phyloP scores from a whole-genome alignment of 1,140 invertebrate species.

The Berghia stephanieae region DNA sequence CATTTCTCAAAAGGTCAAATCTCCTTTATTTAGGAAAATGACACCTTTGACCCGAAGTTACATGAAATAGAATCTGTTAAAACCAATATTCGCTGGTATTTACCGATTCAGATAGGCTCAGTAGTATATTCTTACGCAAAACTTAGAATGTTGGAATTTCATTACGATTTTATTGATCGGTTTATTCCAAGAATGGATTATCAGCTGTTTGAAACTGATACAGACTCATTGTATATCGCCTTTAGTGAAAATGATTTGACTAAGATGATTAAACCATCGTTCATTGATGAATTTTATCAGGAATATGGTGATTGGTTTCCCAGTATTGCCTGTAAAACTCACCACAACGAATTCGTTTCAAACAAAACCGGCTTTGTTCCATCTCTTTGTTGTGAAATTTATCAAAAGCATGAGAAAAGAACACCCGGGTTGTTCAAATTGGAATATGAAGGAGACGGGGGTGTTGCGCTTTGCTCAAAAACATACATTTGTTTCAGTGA shows the following conservation, averaged over 20 bases:
- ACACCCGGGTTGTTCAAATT: constrained; percentile 24
- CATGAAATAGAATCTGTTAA: not conserved
- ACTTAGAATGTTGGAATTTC: constrained; percentile 45
- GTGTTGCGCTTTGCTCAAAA: too few relatives aligned
- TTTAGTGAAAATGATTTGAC: constrained; percentile 24
- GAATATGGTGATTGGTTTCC: constrained; percentile 19
- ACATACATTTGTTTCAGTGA: too few relatives aligned
- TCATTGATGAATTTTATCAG: constrained; percentile 22
- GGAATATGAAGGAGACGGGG: constrained; percentile 12
- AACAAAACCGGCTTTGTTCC: too few relatives aligned
- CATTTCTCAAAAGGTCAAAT: not conserved
- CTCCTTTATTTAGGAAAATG: not conserved
- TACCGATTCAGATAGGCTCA: constrained; percentile 38
- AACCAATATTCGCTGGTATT: constrained; percentile 8
- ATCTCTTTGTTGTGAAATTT: not conserved
- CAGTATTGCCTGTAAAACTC: not conserved
- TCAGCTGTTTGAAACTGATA: constrained; percentile 47
- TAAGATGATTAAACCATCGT: constrained; percentile 30
- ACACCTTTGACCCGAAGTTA: not conserved
- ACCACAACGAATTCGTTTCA: not conserved
- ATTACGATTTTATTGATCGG: constrained; percentile 44
- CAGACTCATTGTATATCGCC: constrained; percentile 45
- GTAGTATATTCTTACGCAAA: constrained; percentile 44
- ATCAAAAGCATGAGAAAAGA: not conserved
- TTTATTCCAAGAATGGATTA: constrained; percentile 38